Conservation (phyloP, 2,797 vertebrate species). For the Muscicapa comitata region DNA sequence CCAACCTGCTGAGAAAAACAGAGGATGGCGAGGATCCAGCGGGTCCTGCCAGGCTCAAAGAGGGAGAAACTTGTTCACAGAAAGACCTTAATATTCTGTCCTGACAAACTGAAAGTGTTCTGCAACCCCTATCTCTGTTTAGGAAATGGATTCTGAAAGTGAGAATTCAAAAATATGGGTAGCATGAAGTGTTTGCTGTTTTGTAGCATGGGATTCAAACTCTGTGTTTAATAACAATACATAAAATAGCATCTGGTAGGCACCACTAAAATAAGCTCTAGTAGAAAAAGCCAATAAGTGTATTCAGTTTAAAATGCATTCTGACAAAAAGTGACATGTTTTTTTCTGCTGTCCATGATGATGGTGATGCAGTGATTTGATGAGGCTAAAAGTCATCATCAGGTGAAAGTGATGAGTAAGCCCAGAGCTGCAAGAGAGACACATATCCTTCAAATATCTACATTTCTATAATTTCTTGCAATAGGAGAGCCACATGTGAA, state of each 20-base stretch:
- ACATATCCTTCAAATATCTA: background rate
- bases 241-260: conserved; percentile 52
- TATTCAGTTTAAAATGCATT: conserved; percentile 14
- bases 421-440: background rate
- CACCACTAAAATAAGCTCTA: background rate
- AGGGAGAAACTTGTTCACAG: background rate
- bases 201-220: background rate
- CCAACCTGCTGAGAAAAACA: conserved; percentile 37
- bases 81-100: background rate
- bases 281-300: background rate
- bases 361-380: background rate
- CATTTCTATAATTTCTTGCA: background rate
- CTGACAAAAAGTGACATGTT: background rate
- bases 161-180: conserved; percentile 5
- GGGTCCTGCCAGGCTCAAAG: conserved; percentile 9
- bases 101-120: background rate
- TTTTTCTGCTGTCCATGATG: background rate
- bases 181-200: background rate
- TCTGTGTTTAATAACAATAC: conserved; percentile 57
- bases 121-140: background rate
- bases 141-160: conserved; percentile 8
- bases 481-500: background rate
- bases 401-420: background rate
- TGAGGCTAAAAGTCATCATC: background rate
- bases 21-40: conserved; percentile 4